phyloP scores from a whole-genome alignment of 1,140 invertebrate species.

The Armadillidium nasatum region DNA sequence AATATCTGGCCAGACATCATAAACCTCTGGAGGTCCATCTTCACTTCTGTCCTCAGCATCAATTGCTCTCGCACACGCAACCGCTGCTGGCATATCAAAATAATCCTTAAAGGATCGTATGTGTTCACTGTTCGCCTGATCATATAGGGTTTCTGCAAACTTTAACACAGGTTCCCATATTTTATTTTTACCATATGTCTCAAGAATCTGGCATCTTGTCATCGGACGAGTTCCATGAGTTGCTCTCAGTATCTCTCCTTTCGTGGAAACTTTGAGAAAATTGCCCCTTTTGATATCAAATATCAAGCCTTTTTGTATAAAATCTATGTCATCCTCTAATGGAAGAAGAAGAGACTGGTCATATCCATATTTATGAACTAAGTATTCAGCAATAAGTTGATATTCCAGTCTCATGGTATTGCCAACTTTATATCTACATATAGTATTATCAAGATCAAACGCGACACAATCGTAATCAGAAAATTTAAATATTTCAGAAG shows the following conservation, averaged over 20 bases:
- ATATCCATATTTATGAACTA: slow-evolving; percentile 62
- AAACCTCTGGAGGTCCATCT: slow-evolving; percentile 49
- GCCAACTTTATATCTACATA: slow-evolving; percentile 50
- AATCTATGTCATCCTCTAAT: slow-evolving; percentile 58
- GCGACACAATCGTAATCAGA: slow-evolving; percentile 68
- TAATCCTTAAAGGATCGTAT: slow-evolving; percentile 66
- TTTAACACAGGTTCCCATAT: slow-evolving; percentile 55
- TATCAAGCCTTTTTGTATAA: slow-evolving; percentile 68
- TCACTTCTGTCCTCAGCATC: slow-evolving; percentile 61
- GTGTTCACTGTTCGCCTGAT: slow-evolving; percentile 62
- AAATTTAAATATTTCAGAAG: slow-evolving; percentile 36
- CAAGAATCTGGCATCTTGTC: slow-evolving; percentile 56
- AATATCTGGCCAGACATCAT: slow-evolving; percentile 65
- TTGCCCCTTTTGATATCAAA: slow-evolving; percentile 70
- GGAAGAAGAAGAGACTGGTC: slow-evolving; percentile 54
- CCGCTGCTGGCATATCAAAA: slow-evolving; percentile 65
- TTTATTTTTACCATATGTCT: slow-evolving; percentile 59
- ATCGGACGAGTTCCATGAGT: slow-evolving; percentile 65
- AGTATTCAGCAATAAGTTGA: slow-evolving; percentile 57
- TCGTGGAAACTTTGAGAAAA: slow-evolving; percentile 59
- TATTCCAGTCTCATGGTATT: slow-evolving; percentile 62
- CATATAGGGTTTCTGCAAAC: slow-evolving; percentile 56
- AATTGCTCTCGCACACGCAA: slow-evolving; percentile 67
- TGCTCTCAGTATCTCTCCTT: slow-evolving; percentile 62
- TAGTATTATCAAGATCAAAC: slow-evolving; percentile 69